Percentiles rank a stretch among this genome's conserved stretches.
Evolutionary conservation across 2,888 invertebrate species (phyloP).

Genomic region (Nomada flava): DNA sequence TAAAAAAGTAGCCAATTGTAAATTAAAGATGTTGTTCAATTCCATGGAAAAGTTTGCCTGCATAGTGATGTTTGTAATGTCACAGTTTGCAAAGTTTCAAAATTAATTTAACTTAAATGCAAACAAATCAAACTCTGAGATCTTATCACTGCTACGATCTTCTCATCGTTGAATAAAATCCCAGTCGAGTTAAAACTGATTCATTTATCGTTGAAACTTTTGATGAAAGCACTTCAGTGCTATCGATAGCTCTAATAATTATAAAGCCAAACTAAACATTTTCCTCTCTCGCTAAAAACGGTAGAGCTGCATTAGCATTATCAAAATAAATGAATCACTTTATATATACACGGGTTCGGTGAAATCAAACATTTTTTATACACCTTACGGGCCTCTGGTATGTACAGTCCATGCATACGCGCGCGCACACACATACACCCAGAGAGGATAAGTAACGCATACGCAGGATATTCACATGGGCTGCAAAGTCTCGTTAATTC

Average conservation of each 20-base stretch:
- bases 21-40: constrained; percentile 26
- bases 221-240: not conserved
- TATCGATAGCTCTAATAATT: not conserved
- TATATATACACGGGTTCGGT: constrained; percentile 28
- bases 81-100: not conserved
- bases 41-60: constrained; percentile 1
- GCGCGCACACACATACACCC: not conserved
- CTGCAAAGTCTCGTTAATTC: constrained; percentile 42
- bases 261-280: constrained; percentile 10
- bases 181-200: not conserved
- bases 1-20: constrained; percentile 23
- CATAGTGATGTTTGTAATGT: not conserved
- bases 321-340: constrained; percentile 29
- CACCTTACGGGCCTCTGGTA: constrained; percentile 5
- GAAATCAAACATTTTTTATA: constrained; percentile 52
- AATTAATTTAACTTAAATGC: too few species aligned
- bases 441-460: constrained; percentile 21
- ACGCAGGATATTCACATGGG: constrained; percentile 32
- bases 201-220: not conserved
- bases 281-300: not conserved
- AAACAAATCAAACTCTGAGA: not conserved
- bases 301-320: not conserved
- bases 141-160: not conserved
- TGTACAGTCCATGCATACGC: constrained; percentile 23
- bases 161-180: not conserved